Percentiles rank a stretch among this genome's conserved stretches.
These are phyloP conservation scores for Zaprionus davidi DNA, from an alignment of 1,140 invertebrate species.

Conservation along the genomic window DNA sequence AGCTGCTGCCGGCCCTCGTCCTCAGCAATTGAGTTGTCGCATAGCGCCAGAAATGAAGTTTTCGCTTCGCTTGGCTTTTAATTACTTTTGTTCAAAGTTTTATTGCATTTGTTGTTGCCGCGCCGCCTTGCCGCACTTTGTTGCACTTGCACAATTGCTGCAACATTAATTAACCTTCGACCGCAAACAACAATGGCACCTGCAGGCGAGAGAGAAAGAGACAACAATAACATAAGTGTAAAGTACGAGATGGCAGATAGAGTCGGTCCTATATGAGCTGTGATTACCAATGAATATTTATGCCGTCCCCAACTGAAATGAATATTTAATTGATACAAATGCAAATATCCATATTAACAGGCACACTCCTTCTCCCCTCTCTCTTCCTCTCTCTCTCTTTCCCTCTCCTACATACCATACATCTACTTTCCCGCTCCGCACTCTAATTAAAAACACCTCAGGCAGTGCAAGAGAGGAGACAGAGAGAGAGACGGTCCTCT, in stretches of 20 bases:
- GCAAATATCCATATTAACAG: conserved; percentile 54
- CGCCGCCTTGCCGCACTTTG: conserved; percentile 39
- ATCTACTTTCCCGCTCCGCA: background rate
- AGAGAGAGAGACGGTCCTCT: conserved; percentile 28
- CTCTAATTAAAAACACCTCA: conserved; percentile 67
- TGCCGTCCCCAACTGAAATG: conserved; percentile 30
- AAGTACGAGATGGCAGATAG: background rate
- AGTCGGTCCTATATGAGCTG: conserved; percentile 31
- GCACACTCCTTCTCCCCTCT: conserved; percentile 10
- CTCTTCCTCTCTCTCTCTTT: too few relatives aligned
- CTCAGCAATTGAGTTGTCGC: conserved; percentile 65
- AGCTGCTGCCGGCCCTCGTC: conserved; percentile 26
- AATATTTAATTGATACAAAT: conserved; percentile 76
- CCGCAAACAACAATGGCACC: conserved; percentile 42
- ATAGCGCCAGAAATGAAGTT: conserved; percentile 42
- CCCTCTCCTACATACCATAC: background rate
- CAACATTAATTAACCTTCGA: conserved; percentile 68
- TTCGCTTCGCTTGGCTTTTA: conserved; percentile 47
- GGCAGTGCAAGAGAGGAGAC: background rate
- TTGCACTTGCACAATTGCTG: conserved; percentile 62
- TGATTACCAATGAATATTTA: conserved; percentile 74
- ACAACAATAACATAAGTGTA: background rate
- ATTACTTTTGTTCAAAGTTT: conserved; percentile 78
- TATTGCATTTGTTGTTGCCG: conserved; percentile 59
- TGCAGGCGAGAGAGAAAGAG: conserved; percentile 21